Base-by-base conservation (phyloP, 2,797 vertebrate species). In the Podarcis lilfordi region DNA sequence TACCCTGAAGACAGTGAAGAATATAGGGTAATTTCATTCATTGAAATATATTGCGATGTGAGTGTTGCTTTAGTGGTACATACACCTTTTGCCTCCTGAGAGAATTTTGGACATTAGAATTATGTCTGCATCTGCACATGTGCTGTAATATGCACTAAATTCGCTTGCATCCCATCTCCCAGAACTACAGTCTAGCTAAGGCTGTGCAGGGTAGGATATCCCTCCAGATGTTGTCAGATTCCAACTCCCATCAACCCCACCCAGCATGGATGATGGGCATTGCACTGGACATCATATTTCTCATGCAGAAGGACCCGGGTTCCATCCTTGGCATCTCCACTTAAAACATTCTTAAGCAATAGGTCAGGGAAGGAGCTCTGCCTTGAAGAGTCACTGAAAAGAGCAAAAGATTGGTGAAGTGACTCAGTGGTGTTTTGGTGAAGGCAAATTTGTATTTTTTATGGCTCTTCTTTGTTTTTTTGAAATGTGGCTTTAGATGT, bases 1-100 rank as follows among this genome's bases (percentile, higher is more conserved):
- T 97, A 98, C 59, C 89, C 95, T 96, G 97, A 98, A 93, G 97
- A 97, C 29, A 98, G 96, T 93, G 96, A 97, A 1, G 95, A 98
- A 91, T 97, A 97, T 91, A 97, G 97, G 97, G 98, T 98, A 92
- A 96, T 55, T 59, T 55, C 50, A 55, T 80, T 76, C 32, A 55
- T 77, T 89, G 50, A 74, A 80, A 43, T 19, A 25, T 80, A 84
- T 2, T 32, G 9, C 37, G 45, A 64, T 23, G 7, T 55, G 13
- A 55, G 13, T 55, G 3, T 55, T 55, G 50, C 50, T 55, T 55
- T 55, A 55, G 50, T 55, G 50, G 13, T 55, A 15, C 50, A 55
- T 55, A 55, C 50, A 55, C 50, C 50, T 4, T 55, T 55, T 55
- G 50, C 13, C 13, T 15, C 50, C 1, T 55, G 13, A 55, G 50